These are phyloP conservation scores for Ichneumoninae sp. DNA, from an alignment of 2,888 invertebrate genomes.

Conservation along the genomic window DNA sequence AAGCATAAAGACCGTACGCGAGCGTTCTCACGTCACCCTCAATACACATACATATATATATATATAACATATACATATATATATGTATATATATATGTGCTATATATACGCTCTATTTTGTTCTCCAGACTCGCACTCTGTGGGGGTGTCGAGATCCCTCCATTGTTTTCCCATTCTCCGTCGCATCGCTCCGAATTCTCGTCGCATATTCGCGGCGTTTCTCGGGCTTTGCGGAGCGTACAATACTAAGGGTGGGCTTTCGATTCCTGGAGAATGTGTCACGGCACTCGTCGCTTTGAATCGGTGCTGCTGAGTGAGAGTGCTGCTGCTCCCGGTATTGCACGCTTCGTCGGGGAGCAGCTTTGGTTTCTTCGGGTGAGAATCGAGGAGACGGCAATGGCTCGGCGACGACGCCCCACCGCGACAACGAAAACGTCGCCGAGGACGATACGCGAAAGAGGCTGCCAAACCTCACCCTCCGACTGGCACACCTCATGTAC, in stretches of 20 bases:
- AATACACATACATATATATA: no score
- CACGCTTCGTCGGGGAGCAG: slow-evolving; percentile 40
- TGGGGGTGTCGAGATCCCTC: slow-evolving; percentile 42
- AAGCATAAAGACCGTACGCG: slow-evolving; percentile 2
- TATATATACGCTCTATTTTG: slow-evolving; percentile 1
- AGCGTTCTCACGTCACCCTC: background rate
- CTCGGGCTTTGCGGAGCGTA: slow-evolving; percentile 44
- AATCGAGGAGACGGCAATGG: slow-evolving; percentile 7
- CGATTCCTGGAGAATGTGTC: slow-evolving; percentile 62
- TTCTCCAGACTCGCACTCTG: slow-evolving; percentile 23
- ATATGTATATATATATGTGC: no score
- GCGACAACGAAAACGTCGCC: slow-evolving; percentile 54
- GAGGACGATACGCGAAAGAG: slow-evolving; percentile 35
- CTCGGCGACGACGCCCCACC: slow-evolving; percentile 1
- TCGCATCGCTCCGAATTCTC: slow-evolving; percentile 6
- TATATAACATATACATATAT: no score
- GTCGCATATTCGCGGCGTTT: slow-evolving; percentile 46
- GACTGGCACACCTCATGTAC: background rate
- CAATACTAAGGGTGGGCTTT: slow-evolving; percentile 46
- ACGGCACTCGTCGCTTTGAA: slow-evolving; percentile 53
- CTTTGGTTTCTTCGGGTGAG: slow-evolving; percentile 46
- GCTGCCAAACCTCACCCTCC: slow-evolving; percentile 26
- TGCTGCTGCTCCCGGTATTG: background rate
- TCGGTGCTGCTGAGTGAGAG: slow-evolving; percentile 15
- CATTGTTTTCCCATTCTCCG: slow-evolving; percentile 26